phyloP scores from a whole-genome alignment of 2,888 invertebrate genomes.

The Epinotia demarniana region DNA sequence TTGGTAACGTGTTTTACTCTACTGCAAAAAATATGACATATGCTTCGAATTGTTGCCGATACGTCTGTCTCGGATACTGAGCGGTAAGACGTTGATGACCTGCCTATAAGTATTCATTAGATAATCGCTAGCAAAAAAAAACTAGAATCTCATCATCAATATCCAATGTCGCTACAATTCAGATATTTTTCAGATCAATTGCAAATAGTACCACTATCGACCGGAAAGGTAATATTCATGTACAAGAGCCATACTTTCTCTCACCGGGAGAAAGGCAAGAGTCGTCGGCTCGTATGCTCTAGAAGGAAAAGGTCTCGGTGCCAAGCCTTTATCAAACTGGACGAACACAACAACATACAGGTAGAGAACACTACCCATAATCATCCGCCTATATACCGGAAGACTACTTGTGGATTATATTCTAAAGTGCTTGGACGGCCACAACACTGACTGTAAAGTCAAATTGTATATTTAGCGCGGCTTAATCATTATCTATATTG shows the following conservation, averaged over 20 bases:
- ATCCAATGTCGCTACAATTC: neutral
- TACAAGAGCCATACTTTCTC: conserved; percentile 50
- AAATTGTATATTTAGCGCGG: too few relatives aligned
- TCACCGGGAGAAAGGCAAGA: conserved; percentile 28
- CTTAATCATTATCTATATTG: too few relatives aligned
- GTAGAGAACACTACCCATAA: conserved; percentile 47
- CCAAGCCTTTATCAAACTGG: conserved; percentile 21
- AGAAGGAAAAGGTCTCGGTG: neutral
- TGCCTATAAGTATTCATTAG: neutral
- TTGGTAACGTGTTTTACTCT: neutral
- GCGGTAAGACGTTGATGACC: too few relatives aligned
- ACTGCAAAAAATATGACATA: neutral
- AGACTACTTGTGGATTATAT: neutral
- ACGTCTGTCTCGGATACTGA: neutral
- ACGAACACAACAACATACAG: conserved; percentile 41
- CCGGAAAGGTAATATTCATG: conserved; percentile 39
- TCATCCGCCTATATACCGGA: conserved; percentile 47
- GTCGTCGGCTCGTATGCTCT: neutral
- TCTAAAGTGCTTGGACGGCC: neutral
- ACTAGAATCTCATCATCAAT: neutral
- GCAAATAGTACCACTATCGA: neutral
- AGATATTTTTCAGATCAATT: neutral
- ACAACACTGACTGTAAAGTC: neutral
- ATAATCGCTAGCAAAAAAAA: neutral
- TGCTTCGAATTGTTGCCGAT: neutral